Evolutionary conservation across 2,888 invertebrate species (phyloP).

Genomic region (Coelopa pilipes): DNA sequence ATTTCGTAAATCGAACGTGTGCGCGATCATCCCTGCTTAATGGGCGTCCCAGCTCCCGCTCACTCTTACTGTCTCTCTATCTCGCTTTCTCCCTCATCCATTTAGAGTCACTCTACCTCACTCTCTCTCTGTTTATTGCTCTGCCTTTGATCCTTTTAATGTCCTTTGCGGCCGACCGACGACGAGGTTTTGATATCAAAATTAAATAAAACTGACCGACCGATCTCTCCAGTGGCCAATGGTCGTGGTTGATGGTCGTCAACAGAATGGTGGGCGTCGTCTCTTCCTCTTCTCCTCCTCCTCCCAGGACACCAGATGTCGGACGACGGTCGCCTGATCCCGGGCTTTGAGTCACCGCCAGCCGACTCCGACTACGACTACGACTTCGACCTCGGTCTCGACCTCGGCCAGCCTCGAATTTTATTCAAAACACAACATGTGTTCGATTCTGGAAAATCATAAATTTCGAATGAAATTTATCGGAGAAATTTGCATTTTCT

Average conservation of each 20-base stretch:
- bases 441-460: too few relatives aligned
- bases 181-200: conserved; percentile 1
- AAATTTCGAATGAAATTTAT: not conserved
- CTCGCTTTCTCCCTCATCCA: not conserved
- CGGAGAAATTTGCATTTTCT: not conserved
- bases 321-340: not conserved
- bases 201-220: not conserved
- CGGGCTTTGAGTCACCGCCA: not conserved
- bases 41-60: not conserved
- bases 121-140: conserved; percentile 8
- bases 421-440: too few relatives aligned
- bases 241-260: not conserved
- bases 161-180: not conserved
- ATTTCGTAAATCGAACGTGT: conserved; percentile 12
- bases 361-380: not conserved
- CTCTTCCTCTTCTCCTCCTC: too few relatives aligned
- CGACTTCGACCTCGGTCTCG: too few relatives aligned
- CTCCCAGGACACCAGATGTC: not conserved
- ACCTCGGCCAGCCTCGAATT: too few relatives aligned
- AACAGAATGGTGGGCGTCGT: not conserved
- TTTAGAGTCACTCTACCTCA: not conserved
- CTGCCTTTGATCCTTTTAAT: not conserved
- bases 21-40: conserved; percentile 23
- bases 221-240: not conserved
- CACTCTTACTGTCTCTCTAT: not conserved